phyloP scores from a whole-genome alignment of 2,113 vertebrate species.

The Taxidea taxus region DNA sequence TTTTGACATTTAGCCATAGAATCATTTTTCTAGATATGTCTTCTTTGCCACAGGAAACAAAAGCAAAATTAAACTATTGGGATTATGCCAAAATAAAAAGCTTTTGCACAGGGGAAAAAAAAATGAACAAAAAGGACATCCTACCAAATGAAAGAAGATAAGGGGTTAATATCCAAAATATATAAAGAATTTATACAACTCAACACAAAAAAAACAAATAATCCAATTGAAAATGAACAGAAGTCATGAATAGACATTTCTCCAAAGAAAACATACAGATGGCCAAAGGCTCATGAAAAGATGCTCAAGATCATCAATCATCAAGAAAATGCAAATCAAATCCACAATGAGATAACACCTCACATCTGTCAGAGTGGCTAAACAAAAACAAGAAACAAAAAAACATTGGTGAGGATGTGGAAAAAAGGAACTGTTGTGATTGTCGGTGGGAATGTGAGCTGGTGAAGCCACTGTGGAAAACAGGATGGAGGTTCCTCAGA shows the following conservation, averaged over 20 bases:
- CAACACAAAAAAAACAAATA: neutral
- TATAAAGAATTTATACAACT: neutral
- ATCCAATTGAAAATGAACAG: neutral
- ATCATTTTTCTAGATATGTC: neutral
- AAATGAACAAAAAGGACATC: neutral
- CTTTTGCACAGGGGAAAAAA: no score
- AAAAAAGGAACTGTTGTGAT: neutral
- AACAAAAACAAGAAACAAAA: neutral
- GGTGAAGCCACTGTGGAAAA: neutral
- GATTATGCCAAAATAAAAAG: no score
- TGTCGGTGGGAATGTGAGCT: neutral
- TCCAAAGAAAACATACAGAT: neutral
- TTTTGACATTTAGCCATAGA: neutral
- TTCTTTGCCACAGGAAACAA: neutral
- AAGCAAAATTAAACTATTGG: neutral
- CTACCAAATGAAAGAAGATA: neutral
- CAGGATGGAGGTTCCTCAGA: neutral
- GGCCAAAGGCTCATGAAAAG: neutral
- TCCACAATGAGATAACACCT: neutral
- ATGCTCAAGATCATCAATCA: neutral
- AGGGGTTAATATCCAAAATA: neutral
- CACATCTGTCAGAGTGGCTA: neutral
- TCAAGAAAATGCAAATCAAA: neutral
- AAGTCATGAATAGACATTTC: neutral
- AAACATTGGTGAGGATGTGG: neutral